phyloP scores from a whole-genome alignment of 2,797 vertebrate genomes.

The Channallabes apus region DNA sequence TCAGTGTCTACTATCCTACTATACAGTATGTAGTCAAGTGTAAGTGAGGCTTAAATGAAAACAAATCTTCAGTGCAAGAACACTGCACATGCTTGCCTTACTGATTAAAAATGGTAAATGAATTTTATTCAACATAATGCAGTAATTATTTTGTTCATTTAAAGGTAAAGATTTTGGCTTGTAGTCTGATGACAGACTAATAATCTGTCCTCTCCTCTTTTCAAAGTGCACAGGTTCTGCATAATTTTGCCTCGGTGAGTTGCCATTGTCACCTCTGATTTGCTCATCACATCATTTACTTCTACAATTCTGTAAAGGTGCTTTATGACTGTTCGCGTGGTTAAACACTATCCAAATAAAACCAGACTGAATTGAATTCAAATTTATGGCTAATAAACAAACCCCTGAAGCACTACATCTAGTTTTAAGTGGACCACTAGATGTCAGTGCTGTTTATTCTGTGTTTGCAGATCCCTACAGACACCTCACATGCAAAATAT shows the following conservation, averaged over 20 bases:
- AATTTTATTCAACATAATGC: background rate
- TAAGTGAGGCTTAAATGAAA: background rate
- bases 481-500: background rate
- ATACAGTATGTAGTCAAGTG: background rate
- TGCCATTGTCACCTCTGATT: background rate
- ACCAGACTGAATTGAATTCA: background rate
- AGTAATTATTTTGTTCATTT: background rate
- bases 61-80: background rate
- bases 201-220: background rate
- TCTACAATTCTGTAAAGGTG: background rate
- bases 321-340: background rate
- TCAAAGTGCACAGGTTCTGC: background rate
- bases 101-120: background rate
- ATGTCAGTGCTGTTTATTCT: background rate
- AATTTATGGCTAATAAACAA: background rate
- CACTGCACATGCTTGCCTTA: background rate
- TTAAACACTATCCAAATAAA: background rate
- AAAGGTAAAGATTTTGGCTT: background rate
- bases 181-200: background rate
- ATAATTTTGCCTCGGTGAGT: background rate
- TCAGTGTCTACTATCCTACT: background rate
- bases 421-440: slow-evolving; percentile 2
- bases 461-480: background rate
- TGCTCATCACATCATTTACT: background rate
- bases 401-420: background rate